phyloP scores from a whole-genome alignment of 2,113 vertebrate genomes.

The Oceanodroma tethys region DNA sequence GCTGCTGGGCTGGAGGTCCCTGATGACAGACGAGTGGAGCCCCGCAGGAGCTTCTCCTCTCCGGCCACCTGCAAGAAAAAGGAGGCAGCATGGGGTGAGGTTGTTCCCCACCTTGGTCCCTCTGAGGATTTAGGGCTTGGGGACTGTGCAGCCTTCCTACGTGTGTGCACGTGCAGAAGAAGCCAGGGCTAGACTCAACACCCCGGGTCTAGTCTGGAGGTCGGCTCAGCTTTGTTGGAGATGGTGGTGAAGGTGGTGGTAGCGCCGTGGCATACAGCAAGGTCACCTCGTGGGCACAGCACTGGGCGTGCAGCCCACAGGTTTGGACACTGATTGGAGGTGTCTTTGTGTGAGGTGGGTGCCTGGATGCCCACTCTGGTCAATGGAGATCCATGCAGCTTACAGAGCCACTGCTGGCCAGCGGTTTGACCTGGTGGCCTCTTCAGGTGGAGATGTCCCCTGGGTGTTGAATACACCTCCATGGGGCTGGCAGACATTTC shows the following conservation, averaged over 20 bases:
- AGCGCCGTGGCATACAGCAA: background rate
- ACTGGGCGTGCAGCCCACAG: too few relatives aligned
- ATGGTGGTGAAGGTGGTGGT: background rate
- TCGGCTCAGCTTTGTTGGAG: background rate
- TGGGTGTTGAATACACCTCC: background rate
- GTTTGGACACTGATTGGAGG: background rate
- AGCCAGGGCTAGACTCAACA: background rate
- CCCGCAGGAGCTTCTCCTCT: conserved; percentile 55
- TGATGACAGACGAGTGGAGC: conserved; percentile 61
- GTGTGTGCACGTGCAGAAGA: background rate
- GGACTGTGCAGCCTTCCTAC: background rate
- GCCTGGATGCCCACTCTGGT: background rate
- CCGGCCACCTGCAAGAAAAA: conserved; percentile 38
- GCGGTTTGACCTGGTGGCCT: background rate
- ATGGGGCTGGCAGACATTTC: background rate
- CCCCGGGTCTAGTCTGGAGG: background rate
- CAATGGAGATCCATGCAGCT: fast-evolving
- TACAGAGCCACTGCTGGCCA: background rate
- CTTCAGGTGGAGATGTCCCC: background rate
- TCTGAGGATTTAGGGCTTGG: background rate
- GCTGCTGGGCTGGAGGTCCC: conserved; percentile 27
- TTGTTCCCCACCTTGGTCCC: background rate
- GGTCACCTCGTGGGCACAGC: background rate
- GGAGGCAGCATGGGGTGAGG: background rate
- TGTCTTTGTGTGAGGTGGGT: background rate